These are phyloP conservation scores for Gymnobelideus leadbeateri DNA, from an alignment of 2,113 vertebrate species.

Conservation along the genomic window DNA sequence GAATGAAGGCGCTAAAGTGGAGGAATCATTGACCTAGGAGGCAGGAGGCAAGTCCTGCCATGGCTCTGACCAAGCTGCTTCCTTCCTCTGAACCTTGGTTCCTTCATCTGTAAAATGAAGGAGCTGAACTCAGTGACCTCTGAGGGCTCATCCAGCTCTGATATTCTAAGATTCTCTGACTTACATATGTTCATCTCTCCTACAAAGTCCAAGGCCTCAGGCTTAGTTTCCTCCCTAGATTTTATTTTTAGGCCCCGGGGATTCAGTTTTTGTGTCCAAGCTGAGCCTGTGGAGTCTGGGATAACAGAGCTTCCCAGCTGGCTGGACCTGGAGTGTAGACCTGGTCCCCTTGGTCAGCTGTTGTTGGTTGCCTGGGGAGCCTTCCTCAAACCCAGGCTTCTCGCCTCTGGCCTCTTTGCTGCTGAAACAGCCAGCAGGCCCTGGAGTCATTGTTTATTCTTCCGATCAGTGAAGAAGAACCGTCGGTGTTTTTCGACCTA, in stretches of 20 bases:
- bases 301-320: not conserved
- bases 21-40: not conserved
- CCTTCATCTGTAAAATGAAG: not conserved
- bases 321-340: not conserved
- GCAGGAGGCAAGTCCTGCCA: not conserved
- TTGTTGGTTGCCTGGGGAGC: not conserved
- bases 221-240: not conserved
- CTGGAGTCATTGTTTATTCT: constrained; percentile 81
- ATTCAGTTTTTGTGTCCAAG: not conserved
- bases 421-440: not conserved
- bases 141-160: not conserved
- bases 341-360: not conserved
- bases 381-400: not conserved
- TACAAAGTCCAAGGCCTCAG: not conserved
- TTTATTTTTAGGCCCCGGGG: not conserved
- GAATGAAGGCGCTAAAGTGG: not conserved
- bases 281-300: not conserved
- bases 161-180: not conserved
- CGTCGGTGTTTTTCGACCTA: constrained; percentile 89
- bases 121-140: not conserved
- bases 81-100: not conserved
- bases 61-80: not conserved
- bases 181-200: not conserved
- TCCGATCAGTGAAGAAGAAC: constrained; percentile 85
- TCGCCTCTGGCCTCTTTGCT: not conserved